phyloP scores from a whole-genome alignment of 2,888 invertebrate genomes.

The Meteorus cinctellus region DNA sequence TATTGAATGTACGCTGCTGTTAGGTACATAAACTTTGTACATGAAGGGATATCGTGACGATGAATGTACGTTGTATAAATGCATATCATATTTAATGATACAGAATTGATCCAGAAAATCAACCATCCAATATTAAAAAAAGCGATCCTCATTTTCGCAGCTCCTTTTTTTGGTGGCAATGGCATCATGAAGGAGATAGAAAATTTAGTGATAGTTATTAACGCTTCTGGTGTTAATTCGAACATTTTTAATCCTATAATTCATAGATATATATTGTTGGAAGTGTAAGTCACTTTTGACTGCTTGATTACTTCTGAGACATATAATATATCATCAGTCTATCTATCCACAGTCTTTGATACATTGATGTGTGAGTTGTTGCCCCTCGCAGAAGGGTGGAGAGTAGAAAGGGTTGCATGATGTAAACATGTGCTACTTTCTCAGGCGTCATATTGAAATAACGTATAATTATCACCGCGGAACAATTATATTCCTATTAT shows the following conservation, averaged over 20 bases:
- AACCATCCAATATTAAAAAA: constrained; percentile 27
- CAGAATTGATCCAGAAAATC: neutral
- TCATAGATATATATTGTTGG: neutral
- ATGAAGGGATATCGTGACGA: neutral
- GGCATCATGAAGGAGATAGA: constrained; percentile 14
- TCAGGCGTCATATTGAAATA: too few relatives aligned
- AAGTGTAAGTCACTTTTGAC: too few relatives aligned
- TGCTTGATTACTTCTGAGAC: too few relatives aligned
- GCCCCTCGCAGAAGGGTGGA: too few relatives aligned
- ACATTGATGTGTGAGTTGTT: neutral
- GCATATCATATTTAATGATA: neutral
- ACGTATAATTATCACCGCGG: neutral
- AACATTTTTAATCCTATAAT: neutral
- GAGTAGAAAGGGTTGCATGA: too few relatives aligned
- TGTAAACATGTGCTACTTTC: too few relatives aligned
- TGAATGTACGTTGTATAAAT: constrained; percentile 5
- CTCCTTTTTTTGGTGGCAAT: constrained; percentile 26
- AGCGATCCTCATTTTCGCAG: neutral
- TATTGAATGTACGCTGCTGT: constrained; percentile 17
- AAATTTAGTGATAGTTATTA: constrained; percentile 25
- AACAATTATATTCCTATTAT: neutral
- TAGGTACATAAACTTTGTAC: constrained; percentile 22
- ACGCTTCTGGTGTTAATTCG: neutral
- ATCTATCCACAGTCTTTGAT: neutral
- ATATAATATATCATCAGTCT: too few relatives aligned